These are phyloP conservation scores for Colinus virginianus DNA, from an alignment of 2,113 vertebrate species.

Conservation along the genomic window DNA sequence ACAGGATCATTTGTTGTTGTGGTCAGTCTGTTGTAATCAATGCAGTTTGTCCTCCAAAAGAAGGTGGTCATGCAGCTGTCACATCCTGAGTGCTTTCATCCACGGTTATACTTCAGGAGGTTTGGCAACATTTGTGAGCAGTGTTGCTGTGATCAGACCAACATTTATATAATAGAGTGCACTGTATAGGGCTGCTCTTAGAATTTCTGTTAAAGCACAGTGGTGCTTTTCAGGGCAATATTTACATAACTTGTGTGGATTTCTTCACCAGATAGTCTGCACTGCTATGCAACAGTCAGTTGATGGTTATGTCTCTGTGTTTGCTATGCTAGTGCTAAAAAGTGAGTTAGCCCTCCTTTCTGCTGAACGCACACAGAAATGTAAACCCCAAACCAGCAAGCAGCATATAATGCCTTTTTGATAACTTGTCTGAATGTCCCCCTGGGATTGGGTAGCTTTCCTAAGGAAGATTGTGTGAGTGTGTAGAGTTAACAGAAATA, in stretches of 20 bases:
- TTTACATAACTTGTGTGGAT: neutral
- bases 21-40: neutral
- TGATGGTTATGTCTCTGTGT: accelerated
- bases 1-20: neutral
- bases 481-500: too few species aligned
- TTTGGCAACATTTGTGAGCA: neutral
- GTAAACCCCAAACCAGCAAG: too few species aligned
- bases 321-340: accelerated
- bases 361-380: neutral
- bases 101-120: neutral
- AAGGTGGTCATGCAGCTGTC: neutral
- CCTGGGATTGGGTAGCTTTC: neutral
- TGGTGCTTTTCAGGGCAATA: neutral
- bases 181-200: neutral
- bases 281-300: neutral
- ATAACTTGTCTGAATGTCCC: neutral
- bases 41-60: neutral
- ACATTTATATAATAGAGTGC: neutral
- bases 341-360: neutral
- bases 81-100: neutral
- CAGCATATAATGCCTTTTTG: neutral
- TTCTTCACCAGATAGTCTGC: accelerated
- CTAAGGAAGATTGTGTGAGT: neutral
- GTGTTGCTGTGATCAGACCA: neutral
- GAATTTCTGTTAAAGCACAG: neutral